Base-by-base conservation (phyloP, 2,797 vertebrate species). In the Oreortyx pictus region DNA sequence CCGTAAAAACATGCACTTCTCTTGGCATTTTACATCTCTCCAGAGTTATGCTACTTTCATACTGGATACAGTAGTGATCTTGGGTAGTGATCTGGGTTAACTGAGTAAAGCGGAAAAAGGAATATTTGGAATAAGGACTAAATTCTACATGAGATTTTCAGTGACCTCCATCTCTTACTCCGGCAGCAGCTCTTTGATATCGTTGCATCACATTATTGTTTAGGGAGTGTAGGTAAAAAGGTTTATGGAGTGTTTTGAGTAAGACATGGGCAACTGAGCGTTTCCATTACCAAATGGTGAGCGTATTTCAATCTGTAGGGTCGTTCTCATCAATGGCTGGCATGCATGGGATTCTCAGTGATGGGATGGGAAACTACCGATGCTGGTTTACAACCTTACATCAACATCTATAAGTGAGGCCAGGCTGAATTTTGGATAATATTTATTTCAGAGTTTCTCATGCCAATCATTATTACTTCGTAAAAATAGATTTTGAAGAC, bases 201-300 rank as follows among this genome's bases (percentile, higher is more conserved):
- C 19, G 3, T 83, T 46, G 27, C 47, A 7, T 80, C 46, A 54
- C 13, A 14, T 72, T 88, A n/a, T 47, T 54, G 11, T 47, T 78
- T 73, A 46, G 56, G 46, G 49, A 88, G 43, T 11, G 14, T 41
- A 68, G 29, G 5, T 29, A 60, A 82, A 82, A 20, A 49, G 20
- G 5, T 52, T 74, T 64, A 80, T 16, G 60, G 68, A 93, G 20
- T 56, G 59, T 71, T 80, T 93, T 89, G 15, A 44, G 22, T 6
- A 43, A 64, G 62, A 25, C 67, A 8, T 70, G 25, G 47, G 44
- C 18, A 9, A 79, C 43, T 27, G 8, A 47, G 8, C 46, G 60
- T 88, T 64, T 88, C 13, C 23, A 33, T 10, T 47, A 56, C 59
- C 44, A 73, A 67, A 59, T 62, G n/a, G n/a, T n/a, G 20, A 82